A percentile compares a stretch with the other conserved stretches of the same genome.
Evolutionary conservation across 2,113 vertebrate genomes (phyloP).

Genomic region (Pangasianodon hypophthalmus): DNA sequence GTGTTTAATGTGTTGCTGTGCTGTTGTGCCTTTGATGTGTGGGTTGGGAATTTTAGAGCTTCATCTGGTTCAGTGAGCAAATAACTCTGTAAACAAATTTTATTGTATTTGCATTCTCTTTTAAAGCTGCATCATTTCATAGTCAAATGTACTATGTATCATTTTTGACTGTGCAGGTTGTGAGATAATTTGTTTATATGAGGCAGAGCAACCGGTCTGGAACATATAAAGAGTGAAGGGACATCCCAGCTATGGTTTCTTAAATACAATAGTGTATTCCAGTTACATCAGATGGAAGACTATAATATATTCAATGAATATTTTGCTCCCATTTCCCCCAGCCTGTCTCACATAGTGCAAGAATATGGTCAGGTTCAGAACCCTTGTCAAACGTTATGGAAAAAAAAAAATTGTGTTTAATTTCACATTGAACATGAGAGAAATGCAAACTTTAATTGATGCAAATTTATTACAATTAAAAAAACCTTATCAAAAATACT

Average conservation of each 20-base stretch:
- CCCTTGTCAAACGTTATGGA: background rate
- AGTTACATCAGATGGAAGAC: background rate
- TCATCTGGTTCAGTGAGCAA: constrained; percentile 30
- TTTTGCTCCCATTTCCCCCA: background rate
- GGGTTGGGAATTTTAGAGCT: constrained; percentile 23
- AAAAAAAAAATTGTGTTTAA: background rate
- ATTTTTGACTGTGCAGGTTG: constrained; percentile 30
- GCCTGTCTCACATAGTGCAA: background rate
- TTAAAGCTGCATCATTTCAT: constrained; percentile 46
- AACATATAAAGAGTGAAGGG: constrained; percentile 10
- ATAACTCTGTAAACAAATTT: constrained; percentile 37
- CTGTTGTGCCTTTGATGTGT: constrained; percentile 16
- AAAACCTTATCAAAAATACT: background rate
- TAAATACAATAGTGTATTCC: background rate
- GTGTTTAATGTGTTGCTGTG: background rate
- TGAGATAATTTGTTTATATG: constrained; percentile 19
- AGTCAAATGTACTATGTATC: constrained; percentile 35
- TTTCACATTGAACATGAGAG: background rate
- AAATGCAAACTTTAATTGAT: background rate
- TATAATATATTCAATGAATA: background rate
- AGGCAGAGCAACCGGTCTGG: constrained; percentile 16
- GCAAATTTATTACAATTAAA: background rate
- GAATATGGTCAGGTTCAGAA: background rate
- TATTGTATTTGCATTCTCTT: constrained; percentile 48
- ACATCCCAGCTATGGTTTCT: background rate